Conservation (phyloP, 1,140 invertebrate genomes). For the Hermatobates lingyangjiaoensis region DNA sequence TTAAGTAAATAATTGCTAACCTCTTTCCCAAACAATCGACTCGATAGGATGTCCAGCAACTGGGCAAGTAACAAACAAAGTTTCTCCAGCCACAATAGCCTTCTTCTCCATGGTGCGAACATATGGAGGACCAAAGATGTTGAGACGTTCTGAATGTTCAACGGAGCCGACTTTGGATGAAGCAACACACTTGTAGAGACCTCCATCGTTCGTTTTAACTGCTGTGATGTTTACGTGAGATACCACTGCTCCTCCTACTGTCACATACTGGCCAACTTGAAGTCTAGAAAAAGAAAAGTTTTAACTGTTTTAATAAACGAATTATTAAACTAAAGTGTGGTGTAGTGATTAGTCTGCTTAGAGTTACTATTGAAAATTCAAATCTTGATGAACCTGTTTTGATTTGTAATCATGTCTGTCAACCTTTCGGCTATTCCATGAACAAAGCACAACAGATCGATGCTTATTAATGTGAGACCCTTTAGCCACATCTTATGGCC, state of each 20-base stretch:
- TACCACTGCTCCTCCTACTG: constrained; percentile 75
- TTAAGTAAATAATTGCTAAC: no score
- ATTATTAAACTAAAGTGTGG: no score
- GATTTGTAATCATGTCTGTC: no score
- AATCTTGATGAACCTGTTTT: no score
- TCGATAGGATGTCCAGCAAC: constrained; percentile 89
- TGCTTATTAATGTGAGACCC: no score
- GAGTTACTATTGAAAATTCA: no score
- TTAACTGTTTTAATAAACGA: neutral
- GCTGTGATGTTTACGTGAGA: constrained; percentile 84
- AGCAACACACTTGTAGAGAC: constrained; percentile 78
- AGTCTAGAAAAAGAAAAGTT: constrained; percentile 24
- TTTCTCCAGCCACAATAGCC: constrained; percentile 82
- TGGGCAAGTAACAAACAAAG: constrained; percentile 70
- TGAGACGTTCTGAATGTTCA: constrained; percentile 68
- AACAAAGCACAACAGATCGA: no score
- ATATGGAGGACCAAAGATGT: constrained; percentile 80
- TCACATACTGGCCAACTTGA: constrained; percentile 72
- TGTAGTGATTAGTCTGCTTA: no score
- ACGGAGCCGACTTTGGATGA: constrained; percentile 78
- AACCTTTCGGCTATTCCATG: no score
- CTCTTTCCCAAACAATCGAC: constrained; percentile 82
- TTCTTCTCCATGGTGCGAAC: constrained; percentile 84
- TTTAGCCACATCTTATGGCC: no score
- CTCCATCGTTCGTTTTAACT: constrained; percentile 81